Evolutionary conservation across 2,113 vertebrate species (phyloP).

Genomic region (Crotalus helleri): DNA sequence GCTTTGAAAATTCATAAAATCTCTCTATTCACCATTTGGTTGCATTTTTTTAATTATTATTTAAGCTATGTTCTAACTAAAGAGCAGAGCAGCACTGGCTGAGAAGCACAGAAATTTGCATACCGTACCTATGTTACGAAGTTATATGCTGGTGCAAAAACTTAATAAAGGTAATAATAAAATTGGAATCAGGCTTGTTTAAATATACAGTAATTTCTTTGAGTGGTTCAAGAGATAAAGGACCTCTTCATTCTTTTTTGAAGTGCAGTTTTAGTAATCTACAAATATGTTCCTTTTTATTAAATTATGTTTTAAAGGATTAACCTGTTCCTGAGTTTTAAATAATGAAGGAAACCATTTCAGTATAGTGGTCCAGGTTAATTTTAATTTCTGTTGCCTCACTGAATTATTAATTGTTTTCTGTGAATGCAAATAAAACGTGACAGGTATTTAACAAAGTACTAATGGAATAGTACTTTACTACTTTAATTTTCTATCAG

Average conservation of each 20-base stretch:
- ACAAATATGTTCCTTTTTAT: background rate
- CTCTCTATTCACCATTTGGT: constrained; percentile 6
- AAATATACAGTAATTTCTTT: background rate
- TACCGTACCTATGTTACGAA: background rate
- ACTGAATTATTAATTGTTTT: constrained; percentile 22
- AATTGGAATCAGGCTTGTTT: background rate
- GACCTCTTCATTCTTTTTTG: background rate
- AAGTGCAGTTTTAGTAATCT: background rate
- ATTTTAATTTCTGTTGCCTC: constrained; percentile 33
- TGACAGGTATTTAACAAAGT: constrained; percentile 3
- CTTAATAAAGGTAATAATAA: constrained; percentile 9
- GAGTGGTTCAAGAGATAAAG: background rate
- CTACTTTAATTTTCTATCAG: constrained; percentile 1
- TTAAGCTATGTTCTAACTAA: background rate
- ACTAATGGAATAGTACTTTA: constrained; percentile 12
- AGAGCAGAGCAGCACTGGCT: background rate
- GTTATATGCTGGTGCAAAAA: background rate
- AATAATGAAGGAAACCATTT: constrained; percentile 12
- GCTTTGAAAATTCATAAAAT: background rate
- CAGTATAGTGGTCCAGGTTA: constrained; percentile 8
- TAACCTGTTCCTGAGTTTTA: constrained; percentile 38
- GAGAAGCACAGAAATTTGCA: constrained; percentile 28
- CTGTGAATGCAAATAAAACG: constrained; percentile 23
- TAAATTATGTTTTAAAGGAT: constrained; percentile 14
- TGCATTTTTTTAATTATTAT: constrained; percentile 3